Conservation (phyloP, 2,113 vertebrate species). For the Anguilla rostrata region DNA sequence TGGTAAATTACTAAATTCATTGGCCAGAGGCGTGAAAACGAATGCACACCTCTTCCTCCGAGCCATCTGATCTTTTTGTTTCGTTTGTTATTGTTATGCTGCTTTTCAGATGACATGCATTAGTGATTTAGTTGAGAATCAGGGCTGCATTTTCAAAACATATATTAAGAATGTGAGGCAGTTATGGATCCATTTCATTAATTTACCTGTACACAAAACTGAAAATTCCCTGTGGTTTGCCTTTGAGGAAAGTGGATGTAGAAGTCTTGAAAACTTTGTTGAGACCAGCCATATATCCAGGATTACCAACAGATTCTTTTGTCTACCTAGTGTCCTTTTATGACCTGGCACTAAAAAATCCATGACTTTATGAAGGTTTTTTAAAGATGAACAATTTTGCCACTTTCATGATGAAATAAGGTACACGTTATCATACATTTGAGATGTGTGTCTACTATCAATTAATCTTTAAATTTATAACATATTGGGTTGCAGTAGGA, state of each 20-base stretch:
- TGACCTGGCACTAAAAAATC: conserved; percentile 21
- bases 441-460: neutral
- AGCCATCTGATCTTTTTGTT: neutral
- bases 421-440: neutral
- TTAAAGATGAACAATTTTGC: neutral
- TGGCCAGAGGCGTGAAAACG: conserved; percentile 43
- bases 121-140: neutral
- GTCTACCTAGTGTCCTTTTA: neutral
- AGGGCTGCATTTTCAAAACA: neutral
- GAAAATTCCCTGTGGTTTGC: conserved; percentile 1
- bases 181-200: neutral
- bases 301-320: neutral
- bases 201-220: neutral
- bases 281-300: neutral
- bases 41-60: conserved; percentile 21
- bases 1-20: conserved; percentile 43
- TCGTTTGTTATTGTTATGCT: neutral
- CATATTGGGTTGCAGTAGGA: conserved; percentile 47
- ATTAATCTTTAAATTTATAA: conserved; percentile 35
- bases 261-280: neutral
- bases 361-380: neutral
- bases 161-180: neutral
- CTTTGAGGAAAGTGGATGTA: conserved; percentile 19
- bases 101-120: neutral
- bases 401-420: neutral